Evolutionary conservation across 1,140 invertebrate genomes (phyloP), one percentile per base, ranked within the genome.

Genomic region (Dreissena rostriformis): DNA sequence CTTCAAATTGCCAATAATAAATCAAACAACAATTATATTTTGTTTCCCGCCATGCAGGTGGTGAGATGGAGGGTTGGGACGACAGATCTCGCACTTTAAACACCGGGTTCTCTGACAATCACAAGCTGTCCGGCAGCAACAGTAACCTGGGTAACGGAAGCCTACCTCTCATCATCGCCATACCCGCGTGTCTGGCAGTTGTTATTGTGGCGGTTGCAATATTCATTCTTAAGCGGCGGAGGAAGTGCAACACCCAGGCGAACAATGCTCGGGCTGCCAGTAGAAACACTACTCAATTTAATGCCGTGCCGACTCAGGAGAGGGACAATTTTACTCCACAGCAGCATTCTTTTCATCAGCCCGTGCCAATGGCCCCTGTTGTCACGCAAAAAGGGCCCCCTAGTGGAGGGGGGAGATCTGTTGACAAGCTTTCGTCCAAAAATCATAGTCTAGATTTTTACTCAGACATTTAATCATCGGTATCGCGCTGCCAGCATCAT

Each of bases 401-500:
- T 24, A 83, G 82, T 26, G 77, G 75, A 4, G 77, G 76, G 51
- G 77, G 76, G 51, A 65, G 86, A 68, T 61, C 86, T 61, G 71
- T 86, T 75, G 83, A 86, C 70, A 85, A 86, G 61, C 66, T 87
- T 29, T 79, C 88, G 72, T 80, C 88, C 86, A 86, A 90, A 79
- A 61, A 61, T 24, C 84, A 90, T 84, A 91, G 87, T 83, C 79
- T 90, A 65, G 90, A 91, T 75, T 90, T 90, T 70, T 90, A 90
- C 71, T 91, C 91, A 72, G 91, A 92, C 85, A 91, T 92, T 79
- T 92, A n/a, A n/a, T n/a, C 91, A 49, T 92, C 91, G 0, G 90
- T 91, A 8, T 92, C 91, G 4, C 86, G 88, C 57, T 88, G 87
- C 80, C 88, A 90, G 28, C 88, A 88, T 76, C 85, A 86, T 70